Conservation (phyloP, 1,140 invertebrate genomes). For the Philopotamus ludificatus region DNA sequence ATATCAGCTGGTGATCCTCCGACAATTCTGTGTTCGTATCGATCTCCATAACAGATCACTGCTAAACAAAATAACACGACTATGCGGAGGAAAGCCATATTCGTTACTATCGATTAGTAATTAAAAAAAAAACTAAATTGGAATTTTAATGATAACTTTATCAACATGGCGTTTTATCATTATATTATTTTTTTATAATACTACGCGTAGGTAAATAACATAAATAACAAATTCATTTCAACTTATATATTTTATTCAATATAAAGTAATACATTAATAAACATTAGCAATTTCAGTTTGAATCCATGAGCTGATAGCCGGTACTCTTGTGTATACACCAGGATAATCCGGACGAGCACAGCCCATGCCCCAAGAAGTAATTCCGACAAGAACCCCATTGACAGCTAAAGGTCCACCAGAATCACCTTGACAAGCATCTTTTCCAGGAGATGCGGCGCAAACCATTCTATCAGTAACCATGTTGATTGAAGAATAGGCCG, state of each 20-base stretch:
- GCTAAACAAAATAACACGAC: slow-evolving; percentile 11
- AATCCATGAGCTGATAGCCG: slow-evolving; percentile 55
- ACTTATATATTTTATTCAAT: slow-evolving; percentile 32
- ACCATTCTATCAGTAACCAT: slow-evolving; percentile 65
- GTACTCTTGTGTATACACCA: slow-evolving; percentile 64
- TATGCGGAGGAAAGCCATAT: slow-evolving; percentile 17
- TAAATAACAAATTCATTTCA: not conserved
- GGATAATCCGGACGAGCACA: slow-evolving; percentile 62
- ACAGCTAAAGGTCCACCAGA: slow-evolving; percentile 59
- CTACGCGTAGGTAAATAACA: not conserved
- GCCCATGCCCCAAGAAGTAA: slow-evolving; percentile 60
- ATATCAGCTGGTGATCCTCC: slow-evolving; percentile 8
- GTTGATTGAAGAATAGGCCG: slow-evolving; percentile 40
- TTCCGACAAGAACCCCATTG: slow-evolving; percentile 54
- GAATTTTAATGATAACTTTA: not conserved
- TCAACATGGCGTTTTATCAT: not conserved
- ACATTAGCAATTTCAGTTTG: slow-evolving; percentile 23
- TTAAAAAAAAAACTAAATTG: not conserved
- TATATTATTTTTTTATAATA: not conserved
- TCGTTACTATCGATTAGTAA: not conserved
- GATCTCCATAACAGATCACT: not conserved
- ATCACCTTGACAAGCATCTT: slow-evolving; percentile 58
- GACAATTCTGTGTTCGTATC: slow-evolving; percentile 13
- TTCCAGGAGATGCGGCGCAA: slow-evolving; percentile 63
- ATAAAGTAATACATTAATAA: slow-evolving; percentile 40